Evolutionary conservation across 2,888 invertebrate species (phyloP), one percentile per base, ranked within the genome.

Genomic region (Pseudococcus jackbeardsleyi): DNA sequence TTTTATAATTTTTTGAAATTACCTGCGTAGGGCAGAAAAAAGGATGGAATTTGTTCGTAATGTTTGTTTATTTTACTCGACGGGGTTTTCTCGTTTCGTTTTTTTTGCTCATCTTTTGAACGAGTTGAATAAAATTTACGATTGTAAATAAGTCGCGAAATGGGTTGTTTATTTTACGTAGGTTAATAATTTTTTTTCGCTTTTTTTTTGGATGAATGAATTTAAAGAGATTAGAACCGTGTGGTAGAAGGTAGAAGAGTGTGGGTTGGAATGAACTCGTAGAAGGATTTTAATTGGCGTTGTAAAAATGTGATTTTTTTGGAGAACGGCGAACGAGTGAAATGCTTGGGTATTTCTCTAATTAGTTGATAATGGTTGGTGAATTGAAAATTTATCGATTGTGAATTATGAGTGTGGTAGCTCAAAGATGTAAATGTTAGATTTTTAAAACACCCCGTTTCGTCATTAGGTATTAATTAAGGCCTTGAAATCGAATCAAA

Each of bases 141-240:
- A 26, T 33, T 72, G 68, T 72, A 72, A 72, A 72, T 72, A 72
- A 72, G 68, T 12, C 26, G 68, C 12, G 68, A 72, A 72, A 72
- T 72, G 26, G 68, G 12, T 33, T 72, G 33, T 72, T 72, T 72
- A 72, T 72, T 72, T 72, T 72, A 72, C 33, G 33, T 72, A 19
- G 59, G 59, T 59, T 59, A 19, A 59, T 59, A 59, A 8, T 59
- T 59, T 19, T 19, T 59, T 59, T 59, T 33, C 26, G 26, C 26
- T 59, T 19, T 19, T 59, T 19, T 19, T 59, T 19, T 5, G n/a
- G 59, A 0, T 19, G 59, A 59, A 19, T 59, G 59, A 59, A 59
- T 59, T n/a, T 5, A 11, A 19, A 59, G 11, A 19, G 59, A 19
- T 59, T n/a, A 19, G 19, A 19, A 59, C 0, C 11, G 6, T 59